Conservation (phyloP, 2,113 vertebrate species). For the Lophochroa leadbeateri region DNA sequence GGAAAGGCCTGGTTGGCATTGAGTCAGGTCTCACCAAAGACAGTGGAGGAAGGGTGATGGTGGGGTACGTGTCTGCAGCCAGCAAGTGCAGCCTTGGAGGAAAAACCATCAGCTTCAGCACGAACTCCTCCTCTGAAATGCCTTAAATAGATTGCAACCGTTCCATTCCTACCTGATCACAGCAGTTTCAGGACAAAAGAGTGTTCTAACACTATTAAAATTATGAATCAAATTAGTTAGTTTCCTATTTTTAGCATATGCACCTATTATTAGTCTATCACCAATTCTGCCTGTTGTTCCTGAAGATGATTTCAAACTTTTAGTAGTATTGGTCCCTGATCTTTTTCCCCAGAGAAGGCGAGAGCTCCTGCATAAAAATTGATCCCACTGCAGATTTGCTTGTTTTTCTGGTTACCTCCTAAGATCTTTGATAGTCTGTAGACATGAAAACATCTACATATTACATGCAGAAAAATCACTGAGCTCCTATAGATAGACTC, state of each 20-base stretch:
- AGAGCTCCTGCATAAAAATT: neutral
- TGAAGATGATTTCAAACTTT: neutral
- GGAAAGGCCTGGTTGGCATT: neutral
- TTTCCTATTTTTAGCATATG: neutral
- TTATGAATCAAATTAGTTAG: neutral
- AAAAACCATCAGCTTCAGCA: neutral
- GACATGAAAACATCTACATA: neutral
- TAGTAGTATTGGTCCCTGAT: neutral
- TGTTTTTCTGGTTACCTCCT: neutral
- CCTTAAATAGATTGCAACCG: neutral
- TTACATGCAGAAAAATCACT: neutral
- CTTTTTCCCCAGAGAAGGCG: neutral
- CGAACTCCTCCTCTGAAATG: neutral
- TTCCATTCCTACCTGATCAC: neutral
- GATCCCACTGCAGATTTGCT: neutral
- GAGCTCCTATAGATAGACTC: neutral
- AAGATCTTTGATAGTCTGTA: neutral
- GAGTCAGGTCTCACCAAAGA: neutral
- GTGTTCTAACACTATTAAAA: neutral
- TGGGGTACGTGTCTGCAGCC: neutral
- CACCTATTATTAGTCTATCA: neutral
- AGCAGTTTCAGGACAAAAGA: neutral
- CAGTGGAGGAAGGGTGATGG: neutral
- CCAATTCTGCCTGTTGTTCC: neutral
- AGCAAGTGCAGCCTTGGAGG: neutral